A percentile compares a stretch with the other conserved stretches of the same genome.
Conservation (phyloP, 23 tunicate genomes). For the Halocynthia roretzi region DNA sequence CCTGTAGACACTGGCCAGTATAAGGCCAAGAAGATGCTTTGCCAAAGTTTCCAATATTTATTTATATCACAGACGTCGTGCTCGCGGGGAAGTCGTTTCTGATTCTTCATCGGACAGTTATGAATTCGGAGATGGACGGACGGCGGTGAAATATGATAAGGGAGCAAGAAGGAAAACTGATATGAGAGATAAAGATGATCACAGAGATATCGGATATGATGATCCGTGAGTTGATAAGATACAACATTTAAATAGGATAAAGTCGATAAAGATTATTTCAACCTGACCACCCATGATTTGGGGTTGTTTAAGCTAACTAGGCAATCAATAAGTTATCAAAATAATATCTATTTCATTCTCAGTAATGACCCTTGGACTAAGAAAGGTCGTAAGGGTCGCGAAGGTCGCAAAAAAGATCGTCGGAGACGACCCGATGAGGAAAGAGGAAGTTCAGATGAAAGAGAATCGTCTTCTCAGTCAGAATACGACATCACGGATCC, state of each 20-base stretch:
- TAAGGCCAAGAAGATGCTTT: no score
- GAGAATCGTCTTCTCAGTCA: constrained; percentile 13
- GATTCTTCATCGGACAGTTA: constrained; percentile 48
- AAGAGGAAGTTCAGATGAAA: constrained; percentile 10
- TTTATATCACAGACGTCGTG: constrained; percentile 43
- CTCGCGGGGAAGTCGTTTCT: constrained; percentile 48
- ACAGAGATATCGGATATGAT: constrained; percentile 82
- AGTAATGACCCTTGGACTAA: constrained; percentile 87
- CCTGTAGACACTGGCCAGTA: no score
- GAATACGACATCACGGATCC: constrained; percentile 29
- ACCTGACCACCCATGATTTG: no score
- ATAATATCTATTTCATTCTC: no score
- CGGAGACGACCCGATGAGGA: constrained; percentile 19
- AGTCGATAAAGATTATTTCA: no score
- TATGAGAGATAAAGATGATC: constrained; percentile 44
- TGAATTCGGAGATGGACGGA: constrained; percentile 69
- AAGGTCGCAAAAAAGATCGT: constrained; percentile 59
- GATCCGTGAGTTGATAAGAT: constrained; percentile 59
- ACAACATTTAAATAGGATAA: no score
- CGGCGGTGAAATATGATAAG: constrained; percentile 75
- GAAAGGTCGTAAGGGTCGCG: constrained; percentile 33
- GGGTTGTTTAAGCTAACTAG: no score
- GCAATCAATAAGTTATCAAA: no score
- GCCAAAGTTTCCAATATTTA: not conserved
- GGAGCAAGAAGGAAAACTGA: constrained; percentile 64